Conservation (phyloP, 2,113 vertebrate genomes). For the Rhynchomys soricoides region DNA sequence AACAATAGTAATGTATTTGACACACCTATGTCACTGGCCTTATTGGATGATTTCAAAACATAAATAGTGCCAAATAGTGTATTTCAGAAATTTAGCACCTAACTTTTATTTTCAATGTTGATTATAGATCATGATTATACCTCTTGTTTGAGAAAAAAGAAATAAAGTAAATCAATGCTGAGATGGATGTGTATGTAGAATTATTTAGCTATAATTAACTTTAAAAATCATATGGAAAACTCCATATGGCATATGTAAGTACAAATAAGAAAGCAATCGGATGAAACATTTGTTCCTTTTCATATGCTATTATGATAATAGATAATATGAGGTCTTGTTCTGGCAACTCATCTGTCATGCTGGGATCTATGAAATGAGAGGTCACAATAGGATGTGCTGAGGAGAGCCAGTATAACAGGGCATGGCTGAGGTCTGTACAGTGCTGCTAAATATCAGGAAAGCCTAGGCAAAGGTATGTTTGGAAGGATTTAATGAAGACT, state of each 20-base stretch:
- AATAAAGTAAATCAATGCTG: not conserved
- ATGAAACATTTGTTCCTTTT: slow-evolving; percentile 79
- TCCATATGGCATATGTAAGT: slow-evolving; percentile 20
- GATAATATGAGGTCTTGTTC: slow-evolving; percentile 61
- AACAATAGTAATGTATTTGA: not conserved
- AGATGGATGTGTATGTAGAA: slow-evolving; percentile 18
- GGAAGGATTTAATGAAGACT: slow-evolving; percentile 46
- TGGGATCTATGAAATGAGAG: slow-evolving; percentile 77
- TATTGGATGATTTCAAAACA: not conserved
- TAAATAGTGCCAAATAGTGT: not conserved
- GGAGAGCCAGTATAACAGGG: slow-evolving; percentile 65
- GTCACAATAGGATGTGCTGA: slow-evolving; percentile 75
- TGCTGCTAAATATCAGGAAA: slow-evolving; percentile 28
- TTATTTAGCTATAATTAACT: slow-evolving; percentile 63
- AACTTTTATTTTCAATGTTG: not conserved
- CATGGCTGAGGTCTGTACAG: slow-evolving; percentile 57
- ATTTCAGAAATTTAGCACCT: slow-evolving; percentile 12
- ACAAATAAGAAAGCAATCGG: slow-evolving; percentile 48
- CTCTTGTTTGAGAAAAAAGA: not conserved
- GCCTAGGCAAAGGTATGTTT: not conserved
- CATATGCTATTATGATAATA: slow-evolving; percentile 71
- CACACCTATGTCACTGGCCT: not conserved
- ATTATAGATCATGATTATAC: not conserved
- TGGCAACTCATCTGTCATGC: slow-evolving; percentile 77
- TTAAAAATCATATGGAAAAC: slow-evolving; percentile 53